These are phyloP conservation scores for Sebastolobus alascanus DNA, from an alignment of 2,797 vertebrate species.

Conservation along the genomic window DNA sequence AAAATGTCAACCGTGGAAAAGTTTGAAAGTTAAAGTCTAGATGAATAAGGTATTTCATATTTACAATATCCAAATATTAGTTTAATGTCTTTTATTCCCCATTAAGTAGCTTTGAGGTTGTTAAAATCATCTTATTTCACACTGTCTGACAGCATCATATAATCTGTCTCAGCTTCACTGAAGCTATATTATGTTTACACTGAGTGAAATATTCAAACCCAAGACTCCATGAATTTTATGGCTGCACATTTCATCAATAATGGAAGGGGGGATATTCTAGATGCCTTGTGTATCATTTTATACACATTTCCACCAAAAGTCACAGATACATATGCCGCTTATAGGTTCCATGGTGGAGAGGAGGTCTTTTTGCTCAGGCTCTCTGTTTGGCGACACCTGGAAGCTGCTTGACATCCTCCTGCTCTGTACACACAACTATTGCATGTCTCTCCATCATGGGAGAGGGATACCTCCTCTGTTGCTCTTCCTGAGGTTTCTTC, in stretches of 20 bases:
- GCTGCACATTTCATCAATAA: conserved; percentile 17
- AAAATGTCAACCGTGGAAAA: not conserved
- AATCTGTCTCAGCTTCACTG: conserved; percentile 19
- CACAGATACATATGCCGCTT: conserved; percentile 2
- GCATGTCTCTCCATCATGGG: no score
- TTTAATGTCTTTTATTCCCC: conserved; percentile 7
- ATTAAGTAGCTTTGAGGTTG: not conserved
- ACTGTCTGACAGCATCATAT: not conserved
- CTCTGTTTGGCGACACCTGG: no score
- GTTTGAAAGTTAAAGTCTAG: not conserved
- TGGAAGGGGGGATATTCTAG: not conserved
- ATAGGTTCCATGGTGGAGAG: no score
- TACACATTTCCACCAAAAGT: conserved; percentile 12
- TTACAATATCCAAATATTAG: conserved; percentile 10
- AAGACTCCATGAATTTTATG: not conserved
- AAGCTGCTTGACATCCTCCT: no score
- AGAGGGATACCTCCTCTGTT: no score
- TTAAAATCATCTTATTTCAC: not conserved
- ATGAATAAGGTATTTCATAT: not conserved
- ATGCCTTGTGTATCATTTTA: conserved; percentile 17
- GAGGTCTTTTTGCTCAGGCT: no score
- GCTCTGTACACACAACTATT: no score
- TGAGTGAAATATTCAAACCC: conserved; percentile 10
- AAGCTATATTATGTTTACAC: conserved; percentile 29
- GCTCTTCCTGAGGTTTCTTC: no score